Conservation (phyloP, 2,888 invertebrate species). For the Parapristionchus giblindavisi region DNA sequence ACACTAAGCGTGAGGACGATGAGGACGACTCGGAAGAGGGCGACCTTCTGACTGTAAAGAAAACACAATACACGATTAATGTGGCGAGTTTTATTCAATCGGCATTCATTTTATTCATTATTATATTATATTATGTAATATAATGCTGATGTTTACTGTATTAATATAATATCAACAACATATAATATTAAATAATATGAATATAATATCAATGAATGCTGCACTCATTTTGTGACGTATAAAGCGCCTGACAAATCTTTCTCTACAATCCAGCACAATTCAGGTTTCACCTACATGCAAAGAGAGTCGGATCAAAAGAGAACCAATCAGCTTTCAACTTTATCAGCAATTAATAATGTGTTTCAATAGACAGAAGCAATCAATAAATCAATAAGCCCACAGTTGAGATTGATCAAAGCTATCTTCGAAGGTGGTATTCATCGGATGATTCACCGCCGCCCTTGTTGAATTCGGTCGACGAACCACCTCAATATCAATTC, state of each 20-base stretch:
- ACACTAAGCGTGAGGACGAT: slow-evolving; percentile 76
- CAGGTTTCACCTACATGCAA: too few species aligned
- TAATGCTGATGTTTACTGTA: neutral
- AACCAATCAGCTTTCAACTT: too few species aligned
- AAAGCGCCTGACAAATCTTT: too few species aligned
- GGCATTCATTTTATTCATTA: neutral
- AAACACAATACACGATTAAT: neutral
- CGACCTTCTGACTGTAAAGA: slow-evolving; percentile 49
- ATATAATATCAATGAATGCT: too few species aligned
- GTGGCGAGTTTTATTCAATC: neutral
- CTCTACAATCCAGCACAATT: too few species aligned
- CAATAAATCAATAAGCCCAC: slow-evolving; percentile 28
- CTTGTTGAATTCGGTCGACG: neutral
- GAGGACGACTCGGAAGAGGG: slow-evolving; percentile 61
- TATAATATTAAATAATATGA: too few species aligned
- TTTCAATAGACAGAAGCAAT: too few species aligned
- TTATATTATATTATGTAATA: neutral
- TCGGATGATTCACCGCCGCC: slow-evolving; percentile 80
- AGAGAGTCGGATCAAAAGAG: too few species aligned
- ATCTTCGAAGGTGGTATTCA: slow-evolving; percentile 74
- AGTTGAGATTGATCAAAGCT: slow-evolving; percentile 42
- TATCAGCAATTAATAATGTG: too few species aligned
- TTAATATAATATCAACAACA: too few species aligned
- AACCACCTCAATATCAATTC: neutral
- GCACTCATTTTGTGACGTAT: too few species aligned